phyloP scores from a whole-genome alignment of 2,797 vertebrate species.

The Sphaeramia orbicularis region DNA sequence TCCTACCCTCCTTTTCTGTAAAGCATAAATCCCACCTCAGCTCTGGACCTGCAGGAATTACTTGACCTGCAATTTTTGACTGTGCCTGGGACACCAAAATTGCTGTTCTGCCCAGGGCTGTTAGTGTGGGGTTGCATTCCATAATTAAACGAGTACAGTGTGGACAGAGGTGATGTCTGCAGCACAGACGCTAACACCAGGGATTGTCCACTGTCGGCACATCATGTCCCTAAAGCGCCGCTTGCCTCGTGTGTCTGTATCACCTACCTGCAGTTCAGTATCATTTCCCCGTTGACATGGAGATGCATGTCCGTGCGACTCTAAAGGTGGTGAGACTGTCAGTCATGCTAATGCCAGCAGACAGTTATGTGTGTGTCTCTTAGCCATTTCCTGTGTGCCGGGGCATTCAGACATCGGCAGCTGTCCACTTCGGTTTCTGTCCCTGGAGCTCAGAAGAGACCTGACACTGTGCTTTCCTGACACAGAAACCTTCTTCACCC shows the following conservation, averaged over 20 bases:
- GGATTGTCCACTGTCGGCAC: background rate
- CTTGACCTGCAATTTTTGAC: background rate
- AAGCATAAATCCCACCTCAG: too few relatives aligned
- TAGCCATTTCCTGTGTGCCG: slow-evolving; percentile 75
- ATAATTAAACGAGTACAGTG: background rate
- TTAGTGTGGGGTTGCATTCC: background rate
- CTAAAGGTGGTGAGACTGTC: slow-evolving; percentile 70
- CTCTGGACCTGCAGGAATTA: background rate
- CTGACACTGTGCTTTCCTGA: slow-evolving; percentile 72
- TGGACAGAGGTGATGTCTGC: too few relatives aligned
- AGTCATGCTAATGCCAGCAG: slow-evolving; percentile 77
- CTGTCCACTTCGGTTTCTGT: slow-evolving; percentile 78
- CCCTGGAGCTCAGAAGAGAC: slow-evolving; percentile 66
- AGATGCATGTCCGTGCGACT: slow-evolving; percentile 57
- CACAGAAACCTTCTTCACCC: slow-evolving; percentile 61
- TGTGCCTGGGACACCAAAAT: background rate
- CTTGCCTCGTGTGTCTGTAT: slow-evolving; percentile 8
- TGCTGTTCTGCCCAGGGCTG: background rate
- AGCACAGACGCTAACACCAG: background rate
- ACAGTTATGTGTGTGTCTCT: slow-evolving; percentile 75
- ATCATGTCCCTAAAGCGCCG: slow-evolving; percentile 13
- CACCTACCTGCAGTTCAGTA: slow-evolving; percentile 59
- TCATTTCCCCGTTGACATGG: slow-evolving; percentile 60
- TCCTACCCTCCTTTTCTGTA: too few relatives aligned
- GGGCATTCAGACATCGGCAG: slow-evolving; percentile 77